Base-by-base conservation (phyloP, 2,113 vertebrate genomes). In the Struthio camelus region DNA sequence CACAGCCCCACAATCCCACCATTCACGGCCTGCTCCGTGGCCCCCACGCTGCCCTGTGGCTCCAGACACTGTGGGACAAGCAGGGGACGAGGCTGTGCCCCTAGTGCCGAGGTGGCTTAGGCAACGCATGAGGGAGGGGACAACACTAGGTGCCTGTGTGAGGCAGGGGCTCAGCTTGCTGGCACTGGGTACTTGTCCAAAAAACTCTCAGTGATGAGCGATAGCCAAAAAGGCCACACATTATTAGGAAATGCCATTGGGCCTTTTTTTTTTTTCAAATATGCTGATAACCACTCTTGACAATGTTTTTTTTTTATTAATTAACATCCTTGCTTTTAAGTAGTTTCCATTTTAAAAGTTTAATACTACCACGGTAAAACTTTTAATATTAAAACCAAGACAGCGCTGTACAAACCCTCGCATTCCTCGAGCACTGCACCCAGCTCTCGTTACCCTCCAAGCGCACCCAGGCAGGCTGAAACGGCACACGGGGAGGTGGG, bases 141-240 rank as follows among this genome's bases (percentile, higher is more conserved):
- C 0, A 6, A 53, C 50, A 38, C 18, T 5, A 20, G 10, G 7
- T 1, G 3, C 13, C 27, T 3, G 1, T 36, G 12, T 1, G 2
- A 71, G 40, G 50, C 28, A 80, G 58, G 27, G 2, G 2, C n/a
- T 14, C 5, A 2, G 15, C 8, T 23, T 9, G 2, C 51, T 4
- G 2, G 4, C 1, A 11, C 53, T 14, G 16, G 36, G 30, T 28
- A 85, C 56, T 25, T 58, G 77, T 44, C 80, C 72, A 32, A 69
- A 77, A 77, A 61, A 32, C 19, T 7, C 22, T 67, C 72, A 36
- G 76, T 28, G 53, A 27, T 3, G 6, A 78, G 32, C 42, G 86
- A 30, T 2, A 6, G 32, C 34, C 64, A n/a, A 64, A 53, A 65
- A 66, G 50, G 12, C 28, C n/a, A 76, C 1, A 1, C 24, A 30